These are phyloP conservation scores for Apotomis capreana DNA, from an alignment of 2,888 invertebrate genomes.

Conservation along the genomic window DNA sequence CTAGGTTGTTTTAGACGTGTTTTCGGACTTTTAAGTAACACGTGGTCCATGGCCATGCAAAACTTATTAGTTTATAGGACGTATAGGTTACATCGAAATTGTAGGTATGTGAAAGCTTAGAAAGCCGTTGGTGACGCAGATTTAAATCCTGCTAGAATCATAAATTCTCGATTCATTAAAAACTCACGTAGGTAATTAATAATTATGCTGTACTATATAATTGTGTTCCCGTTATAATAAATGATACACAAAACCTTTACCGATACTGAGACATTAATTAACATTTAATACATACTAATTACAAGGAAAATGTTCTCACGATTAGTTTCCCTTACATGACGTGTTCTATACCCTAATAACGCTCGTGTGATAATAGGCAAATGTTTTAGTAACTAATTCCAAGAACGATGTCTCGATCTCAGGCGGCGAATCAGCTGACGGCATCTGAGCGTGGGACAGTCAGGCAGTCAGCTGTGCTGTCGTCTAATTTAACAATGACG, in stretches of 20 bases:
- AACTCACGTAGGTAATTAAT: conserved; percentile 12
- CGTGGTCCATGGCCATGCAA: too few species aligned
- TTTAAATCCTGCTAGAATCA: too few species aligned
- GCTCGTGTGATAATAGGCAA: neutral
- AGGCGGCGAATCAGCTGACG: conserved; percentile 59
- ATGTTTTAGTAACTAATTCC: conserved; percentile 32
- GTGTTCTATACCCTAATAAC: neutral
- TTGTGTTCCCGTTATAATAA: too few species aligned
- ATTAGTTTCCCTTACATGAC: neutral
- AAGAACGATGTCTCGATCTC: conserved; percentile 52
- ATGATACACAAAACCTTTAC: too few species aligned
- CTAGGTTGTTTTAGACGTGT: too few species aligned
- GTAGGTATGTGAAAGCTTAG: too few species aligned
- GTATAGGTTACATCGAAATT: too few species aligned
- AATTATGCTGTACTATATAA: too few species aligned
- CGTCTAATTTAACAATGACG: conserved; percentile 41
- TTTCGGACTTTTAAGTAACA: too few species aligned
- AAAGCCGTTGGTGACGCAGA: too few species aligned
- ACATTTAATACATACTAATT: neutral
- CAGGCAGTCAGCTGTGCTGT: conserved; percentile 42
- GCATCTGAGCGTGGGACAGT: conserved; percentile 63
- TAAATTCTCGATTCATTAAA: too few species aligned
- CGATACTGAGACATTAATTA: neutral
- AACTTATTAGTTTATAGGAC: too few species aligned
- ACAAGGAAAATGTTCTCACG: conserved; percentile 8